Base-by-base conservation (phyloP, 2,113 vertebrate genomes). In the Eudyptes chrysolophus region DNA sequence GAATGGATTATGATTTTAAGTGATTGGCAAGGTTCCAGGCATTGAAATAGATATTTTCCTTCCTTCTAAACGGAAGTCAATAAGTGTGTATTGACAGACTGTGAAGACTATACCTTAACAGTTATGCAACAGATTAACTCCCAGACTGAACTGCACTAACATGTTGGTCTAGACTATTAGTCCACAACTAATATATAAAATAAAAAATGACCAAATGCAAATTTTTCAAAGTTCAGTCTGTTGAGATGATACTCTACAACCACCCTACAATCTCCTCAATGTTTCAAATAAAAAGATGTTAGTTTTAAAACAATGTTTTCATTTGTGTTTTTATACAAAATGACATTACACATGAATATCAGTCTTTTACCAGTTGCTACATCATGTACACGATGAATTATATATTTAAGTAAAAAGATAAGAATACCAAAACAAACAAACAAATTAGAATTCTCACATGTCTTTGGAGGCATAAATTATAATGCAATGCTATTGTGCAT, bases 341-440 rank as follows among this genome's bases (percentile, higher is more conserved):
- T 26, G 1, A 27, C 4, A 2, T 60, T 65, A 65, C 20, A 30
- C 5, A 32, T 36, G 10, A 71, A 78, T 17, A 52, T 3, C 7
- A 58, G 2, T n/a, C 9, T 72, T 29, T 66, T 58, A 46, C 34
- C 22, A 44, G 27, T 66, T 66, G 21, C 15, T 85, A 16, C 30
- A 38, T 18, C 1, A 0, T 30, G 30, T 30, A 18, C 13, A 18
- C 1, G 1, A 38, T 40, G 2, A 69, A 16, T 54, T 69, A 27
- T 40, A 4, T 34, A 52, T 32, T 34, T 61, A 69, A 46, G 32
- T 60, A 46, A 83, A 83, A 76, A 17, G 0, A 44, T 40, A 76
- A 68, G 15, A 83, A 34, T 54, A 68, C 5, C 8, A 65, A 49
- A 89, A 52, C 5, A 60, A 51, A 66, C 44, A 76, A 78, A 69